Conservation (phyloP, 2,113 vertebrate species). For the Cygnus atratus region DNA sequence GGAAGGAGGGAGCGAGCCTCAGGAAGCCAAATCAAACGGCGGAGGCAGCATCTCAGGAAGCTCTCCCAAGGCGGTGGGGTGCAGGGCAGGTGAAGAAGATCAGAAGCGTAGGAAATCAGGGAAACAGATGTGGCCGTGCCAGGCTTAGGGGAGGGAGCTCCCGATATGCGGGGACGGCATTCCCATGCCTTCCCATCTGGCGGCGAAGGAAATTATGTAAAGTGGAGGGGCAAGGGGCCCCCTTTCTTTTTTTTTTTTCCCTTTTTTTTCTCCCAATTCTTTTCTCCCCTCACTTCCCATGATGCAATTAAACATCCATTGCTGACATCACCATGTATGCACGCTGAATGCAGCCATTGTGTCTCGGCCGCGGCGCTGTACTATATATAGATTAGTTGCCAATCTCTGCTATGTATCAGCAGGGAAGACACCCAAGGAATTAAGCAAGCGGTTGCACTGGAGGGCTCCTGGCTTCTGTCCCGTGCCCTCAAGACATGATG, state of each 20-base stretch:
- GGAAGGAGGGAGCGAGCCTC: constrained; percentile 42
- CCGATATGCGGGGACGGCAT: neutral
- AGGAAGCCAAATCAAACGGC: constrained; percentile 61
- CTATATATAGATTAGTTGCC: constrained; percentile 67
- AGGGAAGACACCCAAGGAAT: constrained; percentile 63
- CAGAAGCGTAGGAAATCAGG: constrained; percentile 65
- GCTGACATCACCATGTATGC: constrained; percentile 61
- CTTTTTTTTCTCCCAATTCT: constrained; percentile 13
- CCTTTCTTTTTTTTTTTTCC: neutral
- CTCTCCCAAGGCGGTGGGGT: constrained; percentile 52
- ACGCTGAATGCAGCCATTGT: constrained; percentile 66
- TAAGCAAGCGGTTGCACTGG: constrained; percentile 10
- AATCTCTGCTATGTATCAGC: constrained; percentile 58
- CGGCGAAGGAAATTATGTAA: constrained; percentile 54
- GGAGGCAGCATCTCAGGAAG: constrained; percentile 65
- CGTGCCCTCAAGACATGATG: accelerated
- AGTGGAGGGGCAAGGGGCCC: constrained; percentile 30
- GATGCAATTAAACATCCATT: constrained; percentile 61
- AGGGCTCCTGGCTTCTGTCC: constrained; percentile 38
- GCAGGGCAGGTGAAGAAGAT: constrained; percentile 68
- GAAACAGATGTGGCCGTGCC: constrained; percentile 68
- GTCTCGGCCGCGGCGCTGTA: constrained; percentile 8
- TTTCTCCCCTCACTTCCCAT: constrained; percentile 54
- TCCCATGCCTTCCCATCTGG: constrained; percentile 51
- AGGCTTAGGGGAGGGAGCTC: constrained; percentile 38